These are phyloP conservation scores for Orthosia gracilis DNA, from an alignment of 2,888 invertebrate species.

Conservation along the genomic window DNA sequence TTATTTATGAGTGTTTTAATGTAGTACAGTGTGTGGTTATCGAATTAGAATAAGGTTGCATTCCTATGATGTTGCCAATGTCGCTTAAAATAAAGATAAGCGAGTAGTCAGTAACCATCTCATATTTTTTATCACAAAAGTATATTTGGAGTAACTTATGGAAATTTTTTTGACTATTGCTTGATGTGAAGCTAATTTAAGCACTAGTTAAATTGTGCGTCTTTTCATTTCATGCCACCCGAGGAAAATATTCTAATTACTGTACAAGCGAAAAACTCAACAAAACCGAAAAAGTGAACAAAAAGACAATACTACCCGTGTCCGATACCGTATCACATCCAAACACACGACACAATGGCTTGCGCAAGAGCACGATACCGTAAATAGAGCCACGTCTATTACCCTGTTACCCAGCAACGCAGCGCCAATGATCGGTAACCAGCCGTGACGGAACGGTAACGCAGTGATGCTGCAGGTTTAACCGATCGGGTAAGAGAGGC, in stretches of 20 bases:
- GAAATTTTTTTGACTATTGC: no score
- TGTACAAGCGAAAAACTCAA: not conserved
- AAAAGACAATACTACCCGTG: conserved; percentile 19
- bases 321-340: conserved; percentile 35
- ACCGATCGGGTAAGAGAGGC: conserved; percentile 19
- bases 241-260: no score
- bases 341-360: conserved; percentile 56
- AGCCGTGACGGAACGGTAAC: conserved; percentile 67
- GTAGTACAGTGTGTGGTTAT: conserved; percentile 8
- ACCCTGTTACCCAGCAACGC: conserved; percentile 13
- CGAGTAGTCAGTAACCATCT: no score
- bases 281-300: conserved; percentile 6
- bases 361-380: conserved; percentile 56
- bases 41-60: not conserved
- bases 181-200: no score
- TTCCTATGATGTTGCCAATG: not conserved
- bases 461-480: conserved; percentile 55
- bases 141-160: no score
- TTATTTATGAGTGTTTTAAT: conserved; percentile 24
- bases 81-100: not conserved
- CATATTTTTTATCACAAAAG: no score
- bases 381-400: conserved; percentile 62
- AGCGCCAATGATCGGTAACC: conserved; percentile 65
- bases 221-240: not conserved
- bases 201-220: not conserved